Evolutionary conservation across 2,888 invertebrate species (phyloP).

Genomic region (Aporophyla lueneburgensis): DNA sequence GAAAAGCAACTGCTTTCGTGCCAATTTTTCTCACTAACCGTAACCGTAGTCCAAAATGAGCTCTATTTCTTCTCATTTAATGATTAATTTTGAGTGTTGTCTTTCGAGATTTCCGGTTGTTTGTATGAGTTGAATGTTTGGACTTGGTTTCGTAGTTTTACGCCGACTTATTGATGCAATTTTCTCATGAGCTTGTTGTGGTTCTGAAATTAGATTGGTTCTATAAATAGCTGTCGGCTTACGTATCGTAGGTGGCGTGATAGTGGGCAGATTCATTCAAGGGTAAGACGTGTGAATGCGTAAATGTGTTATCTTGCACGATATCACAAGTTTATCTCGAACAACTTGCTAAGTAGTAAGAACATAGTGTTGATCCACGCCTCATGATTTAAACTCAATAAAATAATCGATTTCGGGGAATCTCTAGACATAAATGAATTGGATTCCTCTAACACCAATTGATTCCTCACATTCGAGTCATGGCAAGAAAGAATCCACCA

Average conservation of each 20-base stretch:
- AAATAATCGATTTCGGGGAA: not conserved
- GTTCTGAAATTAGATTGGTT: conserved; percentile 25
- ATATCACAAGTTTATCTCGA: conserved; percentile 26
- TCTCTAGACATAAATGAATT: not conserved
- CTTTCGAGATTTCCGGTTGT: conserved; percentile 5
- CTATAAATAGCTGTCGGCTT: conserved; percentile 38
- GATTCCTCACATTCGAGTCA: not conserved
- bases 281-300: conserved; percentile 24
- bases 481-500: not conserved
- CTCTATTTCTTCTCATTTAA: not conserved
- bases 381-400: not conserved
- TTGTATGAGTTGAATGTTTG: conserved; percentile 11
- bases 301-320: conserved; percentile 12
- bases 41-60: conserved; percentile 14
- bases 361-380: not conserved
- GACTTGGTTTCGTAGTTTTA: conserved; percentile 22
- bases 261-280: conserved; percentile 54
- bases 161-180: conserved; percentile 27
- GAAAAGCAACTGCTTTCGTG: conserved; percentile 47
- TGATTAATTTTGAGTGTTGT: not conserved
- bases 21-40: conserved; percentile 41
- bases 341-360: not conserved
- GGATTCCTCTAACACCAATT: not conserved
- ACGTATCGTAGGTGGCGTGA: conserved; percentile 57
- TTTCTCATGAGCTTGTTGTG: conserved; percentile 14